Base-by-base conservation (phyloP, 2,888 invertebrate species). In the Agapetus fuscipes region DNA sequence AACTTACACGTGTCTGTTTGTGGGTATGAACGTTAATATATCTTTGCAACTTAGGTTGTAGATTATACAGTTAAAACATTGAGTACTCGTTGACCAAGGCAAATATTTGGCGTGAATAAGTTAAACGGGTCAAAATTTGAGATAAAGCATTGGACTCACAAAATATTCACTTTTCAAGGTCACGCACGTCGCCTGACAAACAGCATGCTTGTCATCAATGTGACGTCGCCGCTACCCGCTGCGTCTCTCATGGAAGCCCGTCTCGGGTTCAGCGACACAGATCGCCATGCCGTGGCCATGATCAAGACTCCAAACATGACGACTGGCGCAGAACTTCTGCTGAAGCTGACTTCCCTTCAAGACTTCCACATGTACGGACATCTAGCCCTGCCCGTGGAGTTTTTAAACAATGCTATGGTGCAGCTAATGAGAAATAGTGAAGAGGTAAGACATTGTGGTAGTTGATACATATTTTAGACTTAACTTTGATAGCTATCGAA, bases 291-390 rank as follows among this genome's bases (percentile, higher is more conserved):
- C 0, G 82, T 86, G 0, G 83, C 86, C 0, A 77, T 83, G 62
- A 62, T 87, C 0, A 71, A 75, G 30, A 78, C 80, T 0, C 79
- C 83, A 0, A 70, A 72, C 14, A 74, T 78, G n/a, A 78, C 78
- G 3, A 59, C 83, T 1, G 87, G 87, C 48, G 57, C 72, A 16
- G 87, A 88, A 59, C 60, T 77, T 0, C 60, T 83, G 1, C 71
- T 80, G 7, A 72, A 76, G 41, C 54, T 87, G 20, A 59, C 70
- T 13, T 73, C 77, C 5, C 54, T 77, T 6, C 68, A 77, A 49
- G 74, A 83, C 51, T 88, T 87, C 57, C 76, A 88, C 58, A 60
- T 85, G 0, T 83, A 78, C 50, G 68, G 87, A 0, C 76, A 80
- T 51, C 56, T 86, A 1, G 84, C 83, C 0, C 74, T 86, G 1